Evolutionary conservation across 2,797 vertebrate species (phyloP).

Genomic region (Microctenopoma stevenorrisi): DNA sequence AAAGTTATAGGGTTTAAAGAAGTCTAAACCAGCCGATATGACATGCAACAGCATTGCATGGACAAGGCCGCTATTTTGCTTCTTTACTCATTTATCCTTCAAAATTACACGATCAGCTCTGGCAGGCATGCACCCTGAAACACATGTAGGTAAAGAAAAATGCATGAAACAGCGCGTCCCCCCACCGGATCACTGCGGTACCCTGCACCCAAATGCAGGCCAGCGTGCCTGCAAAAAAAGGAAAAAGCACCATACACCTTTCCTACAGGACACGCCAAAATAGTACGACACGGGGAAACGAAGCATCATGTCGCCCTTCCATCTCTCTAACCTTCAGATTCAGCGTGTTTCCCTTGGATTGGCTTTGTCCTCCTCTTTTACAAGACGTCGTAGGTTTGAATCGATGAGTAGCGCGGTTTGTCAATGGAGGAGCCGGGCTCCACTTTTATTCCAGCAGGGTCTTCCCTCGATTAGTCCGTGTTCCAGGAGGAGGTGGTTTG

Average conservation of each 20-base stretch:
- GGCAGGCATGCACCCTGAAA: conserved; percentile 30
- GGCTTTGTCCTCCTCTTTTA: conserved; percentile 53
- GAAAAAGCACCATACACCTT: conserved; percentile 48
- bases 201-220: conserved; percentile 80
- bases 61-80: conserved; percentile 58
- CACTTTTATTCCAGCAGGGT: conserved; percentile 61
- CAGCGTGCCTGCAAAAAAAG: conserved; percentile 67
- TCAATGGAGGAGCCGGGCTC: conserved; percentile 70
- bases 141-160: conserved; percentile 38
- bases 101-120: not conserved
- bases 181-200: conserved; percentile 79
- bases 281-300: conserved; percentile 13
- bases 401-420: conserved; percentile 62
- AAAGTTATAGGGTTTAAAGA: conserved; percentile 27
- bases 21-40: conserved; percentile 8
- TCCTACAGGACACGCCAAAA: conserved; percentile 30
- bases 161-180: conserved; percentile 40
- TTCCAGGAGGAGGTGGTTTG: conserved; percentile 26
- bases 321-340: conserved; percentile 75
- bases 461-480: conserved; percentile 45
- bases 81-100: conserved; percentile 4
- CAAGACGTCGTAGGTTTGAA: conserved; percentile 59
- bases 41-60: conserved; percentile 26
- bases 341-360: conserved; percentile 42
- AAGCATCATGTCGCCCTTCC: conserved; percentile 11